Evolutionary conservation across 2,113 vertebrate genomes (phyloP).

Genomic region (Pelmatolapia mariae): DNA sequence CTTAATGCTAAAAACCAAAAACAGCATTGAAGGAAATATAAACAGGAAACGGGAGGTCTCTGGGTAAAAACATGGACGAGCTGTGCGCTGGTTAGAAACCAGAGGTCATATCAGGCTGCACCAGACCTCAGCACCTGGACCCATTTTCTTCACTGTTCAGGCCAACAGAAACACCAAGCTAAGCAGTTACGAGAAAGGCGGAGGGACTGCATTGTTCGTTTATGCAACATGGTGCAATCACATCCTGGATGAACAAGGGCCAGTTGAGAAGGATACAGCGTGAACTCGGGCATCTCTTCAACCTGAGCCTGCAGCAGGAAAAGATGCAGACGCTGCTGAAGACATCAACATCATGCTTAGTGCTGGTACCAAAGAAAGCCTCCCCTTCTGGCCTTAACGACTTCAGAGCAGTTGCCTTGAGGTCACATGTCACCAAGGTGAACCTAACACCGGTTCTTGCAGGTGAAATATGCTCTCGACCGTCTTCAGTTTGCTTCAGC

Average conservation of each 20-base stretch:
- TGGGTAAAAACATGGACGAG: neutral
- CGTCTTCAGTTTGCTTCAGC: neutral
- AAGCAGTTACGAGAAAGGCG: too few species aligned
- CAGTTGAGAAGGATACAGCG: too few species aligned
- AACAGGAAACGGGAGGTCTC: neutral
- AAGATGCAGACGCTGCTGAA: too few species aligned
- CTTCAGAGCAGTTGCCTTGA: neutral
- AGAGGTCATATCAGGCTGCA: neutral
- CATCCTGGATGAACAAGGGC: too few species aligned
- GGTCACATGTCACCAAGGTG: neutral
- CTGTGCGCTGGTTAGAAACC: neutral
- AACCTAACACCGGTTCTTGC: neutral
- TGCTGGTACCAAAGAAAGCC: neutral
- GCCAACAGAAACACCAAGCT: neutral
- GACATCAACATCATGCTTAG: neutral
- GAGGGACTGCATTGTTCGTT: too few species aligned
- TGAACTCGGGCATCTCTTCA: too few species aligned
- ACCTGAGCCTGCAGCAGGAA: too few species aligned
- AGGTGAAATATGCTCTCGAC: neutral
- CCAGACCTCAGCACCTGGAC: neutral
- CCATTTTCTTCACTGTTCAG: neutral
- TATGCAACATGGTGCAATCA: too few species aligned
- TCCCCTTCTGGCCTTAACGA: neutral
- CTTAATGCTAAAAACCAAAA: neutral
- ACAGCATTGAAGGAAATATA: neutral